Evolutionary conservation across 2,888 invertebrate genomes (phyloP).

Genomic region (Mythimna pallens): DNA sequence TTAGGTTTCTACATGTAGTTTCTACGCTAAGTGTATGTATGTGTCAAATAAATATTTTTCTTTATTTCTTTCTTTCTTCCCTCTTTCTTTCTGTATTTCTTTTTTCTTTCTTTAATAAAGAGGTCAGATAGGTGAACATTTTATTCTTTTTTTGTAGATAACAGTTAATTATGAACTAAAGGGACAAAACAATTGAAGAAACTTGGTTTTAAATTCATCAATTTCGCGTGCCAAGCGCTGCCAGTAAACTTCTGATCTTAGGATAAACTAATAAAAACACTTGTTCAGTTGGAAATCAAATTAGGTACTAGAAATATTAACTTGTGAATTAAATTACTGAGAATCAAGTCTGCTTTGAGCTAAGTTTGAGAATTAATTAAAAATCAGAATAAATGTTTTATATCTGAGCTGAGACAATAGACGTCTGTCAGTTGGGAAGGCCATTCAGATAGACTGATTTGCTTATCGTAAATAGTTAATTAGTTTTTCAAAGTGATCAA

Average conservation of each 20-base stretch:
- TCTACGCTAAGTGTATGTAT: too few relatives aligned
- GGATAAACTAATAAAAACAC: constrained; percentile 62
- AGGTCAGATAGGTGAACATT: too few relatives aligned
- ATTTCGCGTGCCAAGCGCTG: constrained; percentile 38
- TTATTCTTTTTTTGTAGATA: background rate
- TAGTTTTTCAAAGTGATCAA: background rate
- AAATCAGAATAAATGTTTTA: constrained; percentile 47
- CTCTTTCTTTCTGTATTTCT: too few relatives aligned
- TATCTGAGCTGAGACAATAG: constrained; percentile 35
- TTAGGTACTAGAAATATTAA: constrained; percentile 67
- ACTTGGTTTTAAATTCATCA: constrained; percentile 18
- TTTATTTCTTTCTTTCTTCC: background rate
- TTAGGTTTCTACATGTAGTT: too few relatives aligned
- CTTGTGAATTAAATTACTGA: constrained; percentile 62
- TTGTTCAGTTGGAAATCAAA: constrained; percentile 65
- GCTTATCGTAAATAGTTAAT: background rate
- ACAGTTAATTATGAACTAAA: background rate
- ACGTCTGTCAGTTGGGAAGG: constrained; percentile 6
- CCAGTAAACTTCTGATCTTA: constrained; percentile 60
- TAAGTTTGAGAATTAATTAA: constrained; percentile 60
- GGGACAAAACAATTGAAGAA: background rate
- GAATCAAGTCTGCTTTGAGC: constrained; percentile 47
- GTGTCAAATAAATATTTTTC: background rate
- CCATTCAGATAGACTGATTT: constrained; percentile 11
- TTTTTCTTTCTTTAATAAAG: background rate